Evolutionary conservation across 92 coral and sea anemone genomes (phyloP).

Genomic region (Desmophyllum pertusum): DNA sequence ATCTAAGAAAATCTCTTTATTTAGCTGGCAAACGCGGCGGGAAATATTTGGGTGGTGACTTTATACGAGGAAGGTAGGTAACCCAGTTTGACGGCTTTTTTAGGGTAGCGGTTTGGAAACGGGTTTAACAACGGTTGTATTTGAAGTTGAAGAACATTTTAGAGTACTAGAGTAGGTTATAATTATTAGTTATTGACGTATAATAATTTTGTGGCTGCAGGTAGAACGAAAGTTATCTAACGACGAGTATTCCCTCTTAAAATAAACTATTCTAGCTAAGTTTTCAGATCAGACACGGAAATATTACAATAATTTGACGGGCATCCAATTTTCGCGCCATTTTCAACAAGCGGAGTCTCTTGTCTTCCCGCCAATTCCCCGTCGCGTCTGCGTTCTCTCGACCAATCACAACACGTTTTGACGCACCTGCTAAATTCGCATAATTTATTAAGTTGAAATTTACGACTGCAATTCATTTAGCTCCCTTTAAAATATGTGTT

Average conservation of each 20-base stretch:
- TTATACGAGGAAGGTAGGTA: not conserved
- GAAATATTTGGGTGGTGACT: not conserved
- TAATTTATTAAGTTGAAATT: not conserved
- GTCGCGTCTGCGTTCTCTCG: not conserved
- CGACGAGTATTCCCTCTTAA: not conserved
- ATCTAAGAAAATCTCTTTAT: conserved; percentile 8
- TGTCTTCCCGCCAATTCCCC: conserved; percentile 12
- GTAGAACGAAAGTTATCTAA: not conserved
- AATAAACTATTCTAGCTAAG: not conserved
- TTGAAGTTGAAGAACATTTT: not conserved
- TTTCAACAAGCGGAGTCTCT: too few species aligned
- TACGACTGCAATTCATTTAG: too few species aligned
- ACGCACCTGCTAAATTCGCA: conserved; percentile 3
- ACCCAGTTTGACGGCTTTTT: not conserved
- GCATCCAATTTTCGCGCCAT: not conserved
- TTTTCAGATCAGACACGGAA: not conserved
- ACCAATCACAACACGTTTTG: conserved; percentile 19
- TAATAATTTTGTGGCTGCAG: not conserved
- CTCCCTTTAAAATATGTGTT: not conserved
- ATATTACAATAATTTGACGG: not conserved
- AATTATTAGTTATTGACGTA: too few species aligned
- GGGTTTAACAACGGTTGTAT: not conserved
- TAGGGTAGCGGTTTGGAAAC: not conserved
- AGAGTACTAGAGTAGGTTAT: too few species aligned
- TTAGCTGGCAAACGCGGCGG: not conserved